Conservation (phyloP, 1,140 invertebrate species). For the Myzus persicae region DNA sequence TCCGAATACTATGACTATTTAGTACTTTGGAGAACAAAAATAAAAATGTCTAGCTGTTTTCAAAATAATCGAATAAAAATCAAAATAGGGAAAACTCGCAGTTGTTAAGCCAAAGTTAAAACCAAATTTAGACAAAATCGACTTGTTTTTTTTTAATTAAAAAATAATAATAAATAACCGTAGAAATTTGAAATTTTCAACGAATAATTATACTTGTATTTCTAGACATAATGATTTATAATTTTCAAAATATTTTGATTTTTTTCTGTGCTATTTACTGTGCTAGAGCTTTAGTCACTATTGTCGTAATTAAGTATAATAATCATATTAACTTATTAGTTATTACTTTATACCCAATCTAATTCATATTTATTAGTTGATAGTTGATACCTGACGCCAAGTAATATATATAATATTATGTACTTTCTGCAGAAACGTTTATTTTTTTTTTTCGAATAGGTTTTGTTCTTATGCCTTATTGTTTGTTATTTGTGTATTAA, state of each 20-base stretch:
- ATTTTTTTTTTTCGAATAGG: not conserved
- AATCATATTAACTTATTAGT: too few relatives aligned
- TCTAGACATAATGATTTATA: not conserved
- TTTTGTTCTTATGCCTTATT: not conserved
- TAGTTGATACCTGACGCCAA: not conserved
- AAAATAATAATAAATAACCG: not conserved
- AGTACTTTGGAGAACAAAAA: too few relatives aligned
- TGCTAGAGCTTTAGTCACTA: not conserved
- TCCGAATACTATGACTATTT: too few relatives aligned
- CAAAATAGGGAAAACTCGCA: too few relatives aligned
- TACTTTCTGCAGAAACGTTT: not conserved
- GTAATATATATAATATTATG: not conserved
- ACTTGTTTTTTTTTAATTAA: not conserved
- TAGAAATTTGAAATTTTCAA: not conserved
- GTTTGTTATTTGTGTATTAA: not conserved
- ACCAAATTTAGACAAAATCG: not conserved
- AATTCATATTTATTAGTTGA: not conserved
- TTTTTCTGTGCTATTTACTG: not conserved
- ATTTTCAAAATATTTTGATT: not conserved
- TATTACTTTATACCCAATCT: not conserved
- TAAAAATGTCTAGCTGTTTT: too few relatives aligned
- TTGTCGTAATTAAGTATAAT: not conserved
- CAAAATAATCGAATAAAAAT: not conserved
- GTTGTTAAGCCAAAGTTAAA: too few relatives aligned
- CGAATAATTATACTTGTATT: not conserved